Percentiles rank a stretch among this genome's conserved stretches.
Evolutionary conservation across 2,797 vertebrate genomes (phyloP).

Genomic region (Gallinago solitaria): DNA sequence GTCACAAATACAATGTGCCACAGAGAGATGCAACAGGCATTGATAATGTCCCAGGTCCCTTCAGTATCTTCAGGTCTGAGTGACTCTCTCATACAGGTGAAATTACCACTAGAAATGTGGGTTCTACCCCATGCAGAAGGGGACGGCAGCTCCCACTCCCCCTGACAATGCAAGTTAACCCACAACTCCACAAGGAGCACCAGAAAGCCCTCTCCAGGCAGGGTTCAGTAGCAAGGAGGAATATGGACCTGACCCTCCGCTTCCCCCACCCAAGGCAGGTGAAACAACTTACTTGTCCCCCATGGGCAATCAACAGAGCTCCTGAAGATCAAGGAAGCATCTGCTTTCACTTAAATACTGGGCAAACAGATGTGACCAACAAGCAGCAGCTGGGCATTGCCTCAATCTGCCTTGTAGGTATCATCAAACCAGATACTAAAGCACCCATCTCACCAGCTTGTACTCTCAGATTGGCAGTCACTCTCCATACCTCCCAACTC

Average conservation of each 20-base stretch:
- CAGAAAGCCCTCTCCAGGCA: background rate
- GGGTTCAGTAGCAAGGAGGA: background rate
- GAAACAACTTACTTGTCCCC: background rate
- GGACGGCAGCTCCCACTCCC: background rate
- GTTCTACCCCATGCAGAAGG: background rate
- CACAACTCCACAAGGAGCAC: background rate
- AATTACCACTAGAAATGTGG: background rate
- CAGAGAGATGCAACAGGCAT: background rate
- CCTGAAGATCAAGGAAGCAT: background rate
- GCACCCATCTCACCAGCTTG: background rate
- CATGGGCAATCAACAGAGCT: background rate
- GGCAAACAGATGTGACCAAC: background rate
- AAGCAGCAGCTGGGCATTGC: background rate
- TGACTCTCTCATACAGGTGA: background rate
- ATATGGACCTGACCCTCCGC: background rate
- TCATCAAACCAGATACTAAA: background rate
- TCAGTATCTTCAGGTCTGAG: background rate
- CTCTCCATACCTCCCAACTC: background rate
- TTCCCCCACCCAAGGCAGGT: background rate
- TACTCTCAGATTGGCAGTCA: fast-evolving
- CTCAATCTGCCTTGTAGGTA: background rate
- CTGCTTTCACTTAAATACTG: background rate
- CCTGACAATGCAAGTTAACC: background rate
- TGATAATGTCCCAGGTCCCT: background rate
- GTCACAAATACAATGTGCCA: background rate